Evolutionary conservation across 1,140 invertebrate species (phyloP), one percentile per base, ranked within the genome.

Genomic region (Dermatophagoides farinae): DNA sequence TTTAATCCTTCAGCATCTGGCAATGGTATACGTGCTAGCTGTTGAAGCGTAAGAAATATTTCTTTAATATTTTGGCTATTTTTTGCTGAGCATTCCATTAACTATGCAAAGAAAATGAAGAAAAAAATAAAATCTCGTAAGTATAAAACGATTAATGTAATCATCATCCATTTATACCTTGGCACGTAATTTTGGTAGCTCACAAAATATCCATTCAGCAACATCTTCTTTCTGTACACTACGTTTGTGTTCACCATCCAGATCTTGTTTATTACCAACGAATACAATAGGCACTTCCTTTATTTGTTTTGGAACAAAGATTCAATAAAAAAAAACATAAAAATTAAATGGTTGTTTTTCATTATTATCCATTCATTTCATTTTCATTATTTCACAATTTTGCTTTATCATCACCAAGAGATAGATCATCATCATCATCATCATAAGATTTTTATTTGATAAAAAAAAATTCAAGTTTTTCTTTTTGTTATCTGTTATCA

Each of bases 271-370:
- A 72, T 88, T 88, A 16, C 85, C 86, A 5, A 84, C 84, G 54
- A 90, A 78, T 20, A 88, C 84, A 66, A 87, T 86, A 6, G 86
- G 86, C 57, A 88, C 80, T 63, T 87, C 84, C 76, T 86, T 75
- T 58, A 8, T 31, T 4, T 31, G 8, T 31, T 4, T 31, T 31
- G 31, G 31, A 8, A 31, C 31, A 31, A 31, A 57, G 8, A 59
- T 8, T 52, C 66, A 22, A 61, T 59, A 1, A 11, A 23, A 51
- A n/a, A 23, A 31, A 22, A 59, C 41, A 8, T 4, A 31, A 31
- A 31, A 31, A 31, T 8, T 4, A 31, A 31, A 31, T 8, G n/a
- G n/a, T n/a, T n/a, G n/a, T n/a, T n/a, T n/a, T n/a, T n/a, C n/a
- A n/a, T n/a, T n/a, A n/a, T n/a, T n/a, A n/a, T n/a, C n/a, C n/a